Percentiles rank a stretch among this genome's conserved stretches.
Evolutionary conservation across 2,888 invertebrate species (phyloP).

Genomic region (Microctonus hyperodae): DNA sequence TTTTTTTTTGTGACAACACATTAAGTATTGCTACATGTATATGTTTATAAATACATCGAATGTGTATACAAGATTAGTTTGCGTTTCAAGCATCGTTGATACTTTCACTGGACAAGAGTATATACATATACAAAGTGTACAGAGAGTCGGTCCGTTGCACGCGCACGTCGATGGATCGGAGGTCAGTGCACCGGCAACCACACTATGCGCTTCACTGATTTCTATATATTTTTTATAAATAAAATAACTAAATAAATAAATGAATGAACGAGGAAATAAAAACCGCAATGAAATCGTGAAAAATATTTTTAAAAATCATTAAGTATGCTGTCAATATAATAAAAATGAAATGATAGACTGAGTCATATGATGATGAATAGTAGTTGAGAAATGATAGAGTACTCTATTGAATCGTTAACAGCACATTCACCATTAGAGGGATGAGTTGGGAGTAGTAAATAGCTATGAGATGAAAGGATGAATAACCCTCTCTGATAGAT

Average conservation of each 20-base stretch:
- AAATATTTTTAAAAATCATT: no score
- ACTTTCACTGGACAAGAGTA: slow-evolving; percentile 55
- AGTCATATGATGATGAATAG: slow-evolving; percentile 8
- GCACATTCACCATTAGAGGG: background rate
- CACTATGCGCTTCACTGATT: slow-evolving; percentile 28
- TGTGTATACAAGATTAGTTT: slow-evolving; percentile 13
- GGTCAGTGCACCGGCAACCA: slow-evolving; percentile 55
- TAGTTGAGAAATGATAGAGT: background rate
- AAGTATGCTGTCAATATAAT: background rate
- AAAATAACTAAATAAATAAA: background rate
- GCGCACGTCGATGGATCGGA: slow-evolving; percentile 51
- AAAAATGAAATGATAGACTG: slow-evolving; percentile 5
- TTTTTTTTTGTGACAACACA: background rate
- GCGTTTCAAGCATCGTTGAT: slow-evolving; percentile 35
- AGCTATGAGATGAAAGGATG: background rate
- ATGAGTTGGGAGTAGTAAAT: background rate
- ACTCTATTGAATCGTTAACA: background rate
- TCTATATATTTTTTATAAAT: slow-evolving; percentile 5
- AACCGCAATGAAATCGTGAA: no score
- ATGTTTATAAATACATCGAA: background rate
- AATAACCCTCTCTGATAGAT: background rate
- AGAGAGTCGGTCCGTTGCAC: slow-evolving; percentile 43
- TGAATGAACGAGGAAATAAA: no score
- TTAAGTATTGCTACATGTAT: background rate
- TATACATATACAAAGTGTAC: slow-evolving; percentile 3